Conservation (phyloP, 2,797 vertebrate species). For the Peromyscus attwateri region DNA sequence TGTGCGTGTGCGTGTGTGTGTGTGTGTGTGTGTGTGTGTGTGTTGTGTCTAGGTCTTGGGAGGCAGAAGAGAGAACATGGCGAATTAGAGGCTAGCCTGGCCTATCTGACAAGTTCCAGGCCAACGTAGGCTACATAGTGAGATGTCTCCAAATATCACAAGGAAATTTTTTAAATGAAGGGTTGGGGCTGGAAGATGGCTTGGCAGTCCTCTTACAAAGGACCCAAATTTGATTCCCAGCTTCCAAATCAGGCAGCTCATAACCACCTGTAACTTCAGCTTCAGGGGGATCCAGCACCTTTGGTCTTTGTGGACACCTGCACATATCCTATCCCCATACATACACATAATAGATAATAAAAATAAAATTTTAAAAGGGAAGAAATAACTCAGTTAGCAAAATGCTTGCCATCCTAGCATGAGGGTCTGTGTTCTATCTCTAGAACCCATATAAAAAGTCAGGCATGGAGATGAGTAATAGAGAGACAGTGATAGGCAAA, state of each 20-base stretch:
- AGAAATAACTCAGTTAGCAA: too few species aligned
- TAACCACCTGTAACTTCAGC: not conserved
- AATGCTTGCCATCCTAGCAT: not conserved
- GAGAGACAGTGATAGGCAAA: not conserved
- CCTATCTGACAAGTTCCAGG: not conserved
- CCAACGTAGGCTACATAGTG: not conserved
- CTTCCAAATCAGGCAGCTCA: not conserved
- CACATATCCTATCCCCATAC: not conserved
- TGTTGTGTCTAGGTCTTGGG: not conserved
- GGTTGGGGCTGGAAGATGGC: not conserved
- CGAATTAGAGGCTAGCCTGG: not conserved
- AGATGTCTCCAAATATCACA: not conserved
- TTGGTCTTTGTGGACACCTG: not conserved
- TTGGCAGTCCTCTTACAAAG: not conserved
- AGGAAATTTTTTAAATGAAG: not conserved
- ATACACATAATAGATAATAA: not conserved
- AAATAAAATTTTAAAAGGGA: not conserved
- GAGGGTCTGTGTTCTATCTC: not conserved
- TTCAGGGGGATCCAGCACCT: not conserved
- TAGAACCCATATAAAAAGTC: not conserved
- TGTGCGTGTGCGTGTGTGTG: not conserved
- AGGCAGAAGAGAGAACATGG: not conserved
- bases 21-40: not conserved
- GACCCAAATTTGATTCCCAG: not conserved
- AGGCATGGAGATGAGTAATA: not conserved